These are phyloP conservation scores for Diarsia dahlii DNA, from an alignment of 2,888 invertebrate genomes.

Conservation along the genomic window DNA sequence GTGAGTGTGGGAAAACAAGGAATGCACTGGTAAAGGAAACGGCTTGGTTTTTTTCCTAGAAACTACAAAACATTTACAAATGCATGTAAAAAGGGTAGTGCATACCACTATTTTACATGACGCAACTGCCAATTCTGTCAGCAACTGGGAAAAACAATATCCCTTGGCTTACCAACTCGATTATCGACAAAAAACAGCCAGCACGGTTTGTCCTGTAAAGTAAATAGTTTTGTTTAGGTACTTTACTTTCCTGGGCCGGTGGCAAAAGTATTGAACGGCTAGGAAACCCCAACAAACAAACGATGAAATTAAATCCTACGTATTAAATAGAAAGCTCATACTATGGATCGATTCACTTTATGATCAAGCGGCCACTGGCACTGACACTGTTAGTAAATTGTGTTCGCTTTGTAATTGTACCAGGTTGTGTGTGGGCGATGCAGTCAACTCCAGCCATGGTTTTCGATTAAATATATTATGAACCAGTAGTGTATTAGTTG, in stretches of 20 bases:
- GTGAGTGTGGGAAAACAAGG: too few relatives aligned
- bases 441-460: background rate
- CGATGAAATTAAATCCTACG: background rate
- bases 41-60: too few relatives aligned
- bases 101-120: background rate
- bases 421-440: background rate
- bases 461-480: background rate
- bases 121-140: background rate
- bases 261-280: background rate
- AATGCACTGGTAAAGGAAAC: too few relatives aligned
- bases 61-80: too few relatives aligned
- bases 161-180: background rate
- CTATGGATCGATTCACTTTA: background rate
- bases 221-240: too few relatives aligned
- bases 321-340: background rate
- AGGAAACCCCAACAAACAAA: background rate
- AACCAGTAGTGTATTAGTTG: background rate
- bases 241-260: too few relatives aligned
- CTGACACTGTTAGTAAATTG: background rate
- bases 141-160: background rate
- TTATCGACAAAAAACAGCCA: background rate
- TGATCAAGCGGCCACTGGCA: background rate
- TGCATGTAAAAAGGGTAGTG: too few relatives aligned
- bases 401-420: background rate
- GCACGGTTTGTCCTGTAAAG: background rate